phyloP scores from a whole-genome alignment of 2,113 vertebrate genomes.

The Patagioenas fasciata region DNA sequence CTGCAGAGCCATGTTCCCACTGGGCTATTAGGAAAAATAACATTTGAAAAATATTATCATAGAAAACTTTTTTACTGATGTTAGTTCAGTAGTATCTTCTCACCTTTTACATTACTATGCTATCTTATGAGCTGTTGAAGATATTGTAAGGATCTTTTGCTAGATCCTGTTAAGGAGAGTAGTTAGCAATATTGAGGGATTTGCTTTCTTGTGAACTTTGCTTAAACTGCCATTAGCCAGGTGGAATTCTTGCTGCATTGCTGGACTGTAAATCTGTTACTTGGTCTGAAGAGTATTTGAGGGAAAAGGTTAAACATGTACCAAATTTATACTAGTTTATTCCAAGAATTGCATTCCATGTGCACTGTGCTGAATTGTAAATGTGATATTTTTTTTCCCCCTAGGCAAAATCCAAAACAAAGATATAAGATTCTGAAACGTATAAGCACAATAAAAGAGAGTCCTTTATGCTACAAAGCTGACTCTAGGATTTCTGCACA shows the following conservation, averaged over 20 bases:
- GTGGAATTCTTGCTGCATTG: constrained; percentile 13
- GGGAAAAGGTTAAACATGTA: constrained; percentile 31
- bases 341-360: constrained; percentile 45
- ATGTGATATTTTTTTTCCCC: not conserved
- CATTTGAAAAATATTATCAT: not conserved
- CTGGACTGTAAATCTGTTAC: constrained; percentile 57
- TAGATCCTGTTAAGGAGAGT: not conserved
- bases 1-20: not conserved
- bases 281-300: not conserved
- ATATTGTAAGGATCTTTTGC: not conserved
- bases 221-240: constrained; percentile 18
- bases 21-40: not conserved
- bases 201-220: constrained; percentile 21
- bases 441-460: not conserved
- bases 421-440: constrained; percentile 4
- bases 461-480: not conserved
- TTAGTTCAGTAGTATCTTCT: not conserved
- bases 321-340: constrained; percentile 28
- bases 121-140: not conserved
- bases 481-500: not conserved
- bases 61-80: not conserved
- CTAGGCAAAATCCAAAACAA: constrained; percentile 16
- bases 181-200: not conserved
- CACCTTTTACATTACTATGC: not conserved
- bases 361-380: not conserved